phyloP scores from a whole-genome alignment of 2,113 vertebrate species.

The Proterorhinus semilunaris region DNA sequence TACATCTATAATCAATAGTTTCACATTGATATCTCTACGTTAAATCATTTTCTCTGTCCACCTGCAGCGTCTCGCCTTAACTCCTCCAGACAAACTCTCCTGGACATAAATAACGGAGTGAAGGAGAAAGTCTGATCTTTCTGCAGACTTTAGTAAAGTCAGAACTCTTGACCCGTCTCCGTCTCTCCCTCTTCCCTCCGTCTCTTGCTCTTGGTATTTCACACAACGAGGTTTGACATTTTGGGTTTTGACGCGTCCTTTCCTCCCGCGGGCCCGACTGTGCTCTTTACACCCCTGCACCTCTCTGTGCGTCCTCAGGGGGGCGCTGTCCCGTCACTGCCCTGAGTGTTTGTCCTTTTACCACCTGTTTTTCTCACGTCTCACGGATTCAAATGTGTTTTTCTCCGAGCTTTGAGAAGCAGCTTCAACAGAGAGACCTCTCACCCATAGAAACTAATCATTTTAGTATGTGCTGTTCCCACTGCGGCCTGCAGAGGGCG shows the following conservation, averaged over 20 bases:
- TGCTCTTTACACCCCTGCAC: conserved; percentile 1
- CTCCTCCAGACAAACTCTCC: no score
- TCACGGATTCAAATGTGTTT: no score
- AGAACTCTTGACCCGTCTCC: neutral
- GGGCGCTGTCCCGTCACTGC: neutral
- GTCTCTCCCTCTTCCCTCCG: conserved; percentile 9
- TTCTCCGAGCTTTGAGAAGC: neutral
- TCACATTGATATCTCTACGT: no score
- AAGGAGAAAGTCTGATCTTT: no score
- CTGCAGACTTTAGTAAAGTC: no score
- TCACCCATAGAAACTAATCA: no score
- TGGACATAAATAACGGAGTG: no score
- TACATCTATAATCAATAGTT: no score
- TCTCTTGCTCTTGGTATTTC: conserved; percentile 40
- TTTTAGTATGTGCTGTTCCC: no score
- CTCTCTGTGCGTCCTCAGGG: conserved; percentile 7
- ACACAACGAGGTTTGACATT: conserved; percentile 57
- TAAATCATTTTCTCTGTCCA: no score
- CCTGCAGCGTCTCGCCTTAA: no score
- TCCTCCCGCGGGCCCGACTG: conserved; percentile 32
- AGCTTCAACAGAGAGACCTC: neutral
- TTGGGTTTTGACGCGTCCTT: conserved; percentile 16
- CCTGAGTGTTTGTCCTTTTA: neutral
- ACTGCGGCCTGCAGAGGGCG: no score
- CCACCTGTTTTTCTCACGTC: neutral